phyloP scores from a whole-genome alignment of 2,797 vertebrate genomes.

The Sebastes hubbsi region DNA sequence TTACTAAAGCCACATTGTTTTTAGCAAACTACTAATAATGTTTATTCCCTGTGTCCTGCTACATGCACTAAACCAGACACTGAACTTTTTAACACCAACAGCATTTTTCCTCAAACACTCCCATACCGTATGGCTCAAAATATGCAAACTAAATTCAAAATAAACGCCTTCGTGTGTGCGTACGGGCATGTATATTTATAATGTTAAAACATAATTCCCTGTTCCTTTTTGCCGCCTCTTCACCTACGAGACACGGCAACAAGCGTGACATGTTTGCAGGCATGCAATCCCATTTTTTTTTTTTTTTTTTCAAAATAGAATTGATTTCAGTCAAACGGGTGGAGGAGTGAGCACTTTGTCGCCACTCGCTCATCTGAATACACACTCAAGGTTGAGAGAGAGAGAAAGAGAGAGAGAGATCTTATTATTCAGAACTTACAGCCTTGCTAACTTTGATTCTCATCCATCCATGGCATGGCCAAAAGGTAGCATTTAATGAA shows the following conservation, averaged over 20 bases:
- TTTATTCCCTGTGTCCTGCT: not conserved
- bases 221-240: conserved; percentile 55
- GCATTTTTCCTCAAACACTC: conserved; percentile 37
- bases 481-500: conserved; percentile 99
- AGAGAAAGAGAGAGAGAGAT: conserved; percentile 51
- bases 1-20: not conserved
- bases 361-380: conserved; percentile 50
- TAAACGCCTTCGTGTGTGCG: conserved; percentile 6
- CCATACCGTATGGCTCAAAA: conserved; percentile 36
- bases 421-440: conserved; percentile 95
- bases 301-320: conserved; percentile 84
- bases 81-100: conserved; percentile 44
- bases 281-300: conserved; percentile 84
- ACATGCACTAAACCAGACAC: conserved; percentile 1
- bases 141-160: conserved; percentile 35
- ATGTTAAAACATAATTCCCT: conserved; percentile 71
- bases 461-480: conserved; percentile 96
- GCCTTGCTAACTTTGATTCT: conserved; percentile 97
- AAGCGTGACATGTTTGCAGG: conserved; percentile 91
- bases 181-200: conserved; percentile 68
- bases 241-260: conserved; percentile 77
- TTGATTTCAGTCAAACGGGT: conserved; percentile 87
- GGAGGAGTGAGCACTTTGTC: conserved; percentile 28
- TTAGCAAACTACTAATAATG: not conserved
- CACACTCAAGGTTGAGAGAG: conserved; percentile 34